phyloP scores from a whole-genome alignment of 2,888 invertebrate genomes.

The Cyclophora punctaria region DNA sequence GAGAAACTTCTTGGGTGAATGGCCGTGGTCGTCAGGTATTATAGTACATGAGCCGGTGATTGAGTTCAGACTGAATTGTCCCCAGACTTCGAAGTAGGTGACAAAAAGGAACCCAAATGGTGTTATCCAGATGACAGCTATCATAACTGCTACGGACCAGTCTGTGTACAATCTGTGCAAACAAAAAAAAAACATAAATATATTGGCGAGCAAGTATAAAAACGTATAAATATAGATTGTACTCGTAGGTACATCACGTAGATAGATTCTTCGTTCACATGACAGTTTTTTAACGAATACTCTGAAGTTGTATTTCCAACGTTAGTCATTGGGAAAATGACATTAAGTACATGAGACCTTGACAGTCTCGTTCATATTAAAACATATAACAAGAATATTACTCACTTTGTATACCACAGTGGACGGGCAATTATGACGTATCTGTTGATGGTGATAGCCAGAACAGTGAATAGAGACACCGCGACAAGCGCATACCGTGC shows the following conservation, averaged over 20 bases:
- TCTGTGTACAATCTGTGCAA: conserved; percentile 79
- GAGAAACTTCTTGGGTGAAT: conserved; percentile 84
- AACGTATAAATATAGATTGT: not conserved
- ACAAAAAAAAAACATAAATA: conserved; percentile 7
- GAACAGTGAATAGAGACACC: conserved; percentile 84
- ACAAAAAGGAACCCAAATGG: conserved; percentile 81
- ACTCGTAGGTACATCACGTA: not conserved
- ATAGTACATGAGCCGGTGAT: conserved; percentile 87
- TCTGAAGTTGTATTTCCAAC: too few relatives aligned
- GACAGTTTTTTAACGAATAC: too few relatives aligned
- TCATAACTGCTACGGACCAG: conserved; percentile 80
- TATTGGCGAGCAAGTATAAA: not conserved
- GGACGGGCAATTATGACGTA: conserved; percentile 90
- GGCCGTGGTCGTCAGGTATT: conserved; percentile 77
- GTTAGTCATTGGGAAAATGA: too few relatives aligned
- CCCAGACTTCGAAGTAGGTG: conserved; percentile 85
- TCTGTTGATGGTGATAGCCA: conserved; percentile 87
- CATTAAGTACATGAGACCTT: too few relatives aligned
- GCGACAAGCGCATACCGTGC: conserved; percentile 84
- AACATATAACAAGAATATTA: not conserved
- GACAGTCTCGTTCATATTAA: too few relatives aligned
- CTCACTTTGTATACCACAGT: conserved; percentile 83
- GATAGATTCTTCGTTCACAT: not conserved
- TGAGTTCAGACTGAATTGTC: conserved; percentile 83
- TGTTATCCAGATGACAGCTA: conserved; percentile 81